Base-by-base conservation (phyloP, 2,797 vertebrate species). In the Lerista edwardsae region DNA sequence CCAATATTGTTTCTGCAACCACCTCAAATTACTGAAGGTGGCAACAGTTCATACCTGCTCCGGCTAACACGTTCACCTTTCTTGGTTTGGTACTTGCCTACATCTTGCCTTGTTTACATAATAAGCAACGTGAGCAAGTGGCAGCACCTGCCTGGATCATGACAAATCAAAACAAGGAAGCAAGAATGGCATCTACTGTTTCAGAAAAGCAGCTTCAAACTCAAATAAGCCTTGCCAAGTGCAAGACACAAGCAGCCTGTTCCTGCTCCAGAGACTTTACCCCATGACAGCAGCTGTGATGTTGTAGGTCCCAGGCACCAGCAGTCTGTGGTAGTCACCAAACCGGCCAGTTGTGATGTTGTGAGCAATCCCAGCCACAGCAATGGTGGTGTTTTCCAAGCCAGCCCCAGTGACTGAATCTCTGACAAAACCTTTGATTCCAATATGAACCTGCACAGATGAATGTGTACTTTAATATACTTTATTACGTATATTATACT, bases 251-350 rank as follows among this genome's bases (percentile, higher is more conserved):
- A 41, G 27, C 34, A 61, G 4, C 65, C 29, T 11, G 36, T 15
- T 12, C 62, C 51, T 1, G 21, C n/a, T 27, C 51, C 39, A 41
- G 17, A 80, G 71, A 76, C 36, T 55, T 82, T 86, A 86, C 84
- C 84, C 98, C 64, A 85, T 75, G 23, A 95, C 95, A 79, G 94
- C 91, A 68, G 96, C 97, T 0, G 98, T 98, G 94, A 99, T 93
- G 23, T 97, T 98, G 94, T 99, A 99, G 77, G 87, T 97, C 86
- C 98, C 98, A 25, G 98, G 97, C 80, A 99, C 95, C 21, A 99
- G 96, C 64, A 99, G 97, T 21, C 99, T 96, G 89, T 98, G 97
- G 93, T 97, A 99, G 89, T 99, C 98, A 0, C 99, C 99, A n/a
- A 95, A 97, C 62, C 83, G 95, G 65, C 96, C 97, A 0, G 98